These are phyloP conservation scores for Onthophagus taurus DNA, from an alignment of 1,140 invertebrate genomes.

Conservation along the genomic window DNA sequence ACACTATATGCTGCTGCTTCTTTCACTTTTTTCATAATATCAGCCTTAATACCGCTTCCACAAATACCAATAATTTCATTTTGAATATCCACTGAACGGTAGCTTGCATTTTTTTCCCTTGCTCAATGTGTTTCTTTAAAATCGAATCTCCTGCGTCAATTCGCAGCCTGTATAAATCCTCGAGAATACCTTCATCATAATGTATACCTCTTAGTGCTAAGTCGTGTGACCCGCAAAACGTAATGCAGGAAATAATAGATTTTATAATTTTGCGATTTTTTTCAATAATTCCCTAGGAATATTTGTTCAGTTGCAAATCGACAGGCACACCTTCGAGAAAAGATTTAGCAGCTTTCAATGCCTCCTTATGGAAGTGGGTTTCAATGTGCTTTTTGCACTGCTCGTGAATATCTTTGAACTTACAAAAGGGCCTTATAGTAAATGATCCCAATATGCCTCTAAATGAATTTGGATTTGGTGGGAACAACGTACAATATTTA, in stretches of 20 bases:
- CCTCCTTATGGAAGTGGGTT: background rate
- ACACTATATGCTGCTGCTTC: background rate
- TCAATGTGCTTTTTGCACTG: background rate
- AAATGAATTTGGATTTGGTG: background rate
- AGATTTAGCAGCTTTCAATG: background rate
- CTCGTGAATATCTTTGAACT: slow-evolving; percentile 1
- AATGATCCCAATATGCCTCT: background rate
- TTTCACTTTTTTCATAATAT: background rate
- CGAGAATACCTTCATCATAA: background rate
- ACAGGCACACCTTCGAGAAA: background rate
- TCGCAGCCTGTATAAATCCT: background rate
- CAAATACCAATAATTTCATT: background rate
- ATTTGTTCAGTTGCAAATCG: background rate
- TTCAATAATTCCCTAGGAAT: background rate
- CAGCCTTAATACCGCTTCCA: background rate
- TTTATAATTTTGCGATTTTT: background rate
- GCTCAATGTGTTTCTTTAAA: background rate
- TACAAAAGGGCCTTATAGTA: background rate
- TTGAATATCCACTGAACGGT: background rate
- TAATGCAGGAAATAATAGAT: slow-evolving; percentile 4
- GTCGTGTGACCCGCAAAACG: background rate
- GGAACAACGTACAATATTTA: slow-evolving; percentile 4
- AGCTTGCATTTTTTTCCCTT: background rate
- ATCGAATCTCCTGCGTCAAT: background rate
- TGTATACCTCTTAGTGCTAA: slow-evolving; percentile 1